phyloP scores from a whole-genome alignment of 2,113 vertebrate genomes.

The Triplophysa siluroides region DNA sequence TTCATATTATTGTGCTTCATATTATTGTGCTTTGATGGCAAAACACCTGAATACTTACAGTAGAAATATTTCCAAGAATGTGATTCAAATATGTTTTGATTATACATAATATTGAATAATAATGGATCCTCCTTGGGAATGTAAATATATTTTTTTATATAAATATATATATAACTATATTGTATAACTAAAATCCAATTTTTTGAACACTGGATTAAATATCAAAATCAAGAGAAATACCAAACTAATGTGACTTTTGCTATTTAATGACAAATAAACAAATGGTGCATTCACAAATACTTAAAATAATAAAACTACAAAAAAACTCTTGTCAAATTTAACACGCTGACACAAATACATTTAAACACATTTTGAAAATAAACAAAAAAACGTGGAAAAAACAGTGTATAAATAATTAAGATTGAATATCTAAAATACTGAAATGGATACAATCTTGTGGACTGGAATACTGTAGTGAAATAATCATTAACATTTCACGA shows the following conservation, averaged over 20 bases:
- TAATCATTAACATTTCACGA: neutral
- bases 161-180: too few species aligned
- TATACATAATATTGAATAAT: neutral
- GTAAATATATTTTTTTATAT: neutral
- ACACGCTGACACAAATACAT: too few species aligned
- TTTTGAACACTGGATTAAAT: neutral
- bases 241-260: neutral
- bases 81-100: neutral
- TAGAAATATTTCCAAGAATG: too few species aligned
- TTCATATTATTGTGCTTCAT: too few species aligned
- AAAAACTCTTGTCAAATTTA: too few species aligned
- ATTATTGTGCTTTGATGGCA: too few species aligned
- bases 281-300: too few species aligned
- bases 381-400: neutral
- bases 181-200: neutral
- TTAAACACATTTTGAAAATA: neutral
- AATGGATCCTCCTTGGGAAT: neutral
- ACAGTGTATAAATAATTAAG: neutral
- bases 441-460: neutral
- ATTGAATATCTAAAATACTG: neutral
- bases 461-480: neutral
- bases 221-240: neutral
- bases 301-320: too few species aligned
- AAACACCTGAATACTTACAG: too few species aligned
- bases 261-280: too few species aligned